Conservation (phyloP, 1,140 invertebrate species). For the Melanaphis sacchari region DNA sequence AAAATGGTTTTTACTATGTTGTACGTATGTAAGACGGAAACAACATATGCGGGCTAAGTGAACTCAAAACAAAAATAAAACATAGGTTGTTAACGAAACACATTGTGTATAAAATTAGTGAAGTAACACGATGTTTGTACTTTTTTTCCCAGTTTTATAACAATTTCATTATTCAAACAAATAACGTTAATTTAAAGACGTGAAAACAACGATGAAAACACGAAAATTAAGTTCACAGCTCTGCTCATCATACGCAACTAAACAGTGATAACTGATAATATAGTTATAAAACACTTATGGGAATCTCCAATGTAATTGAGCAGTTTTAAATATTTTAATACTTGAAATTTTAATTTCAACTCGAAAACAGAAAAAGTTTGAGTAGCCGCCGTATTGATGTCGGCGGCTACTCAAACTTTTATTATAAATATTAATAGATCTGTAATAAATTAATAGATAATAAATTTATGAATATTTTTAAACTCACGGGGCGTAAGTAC, state of each 20-base stretch:
- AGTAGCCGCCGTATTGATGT: not conserved
- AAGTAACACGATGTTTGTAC: no score
- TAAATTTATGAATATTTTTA: not conserved
- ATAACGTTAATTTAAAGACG: not conserved
- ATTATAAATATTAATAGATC: not conserved
- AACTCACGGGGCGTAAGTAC: constrained; percentile 53
- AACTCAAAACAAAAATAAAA: no score
- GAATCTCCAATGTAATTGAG: no score
- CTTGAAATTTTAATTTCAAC: not conserved
- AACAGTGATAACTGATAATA: no score
- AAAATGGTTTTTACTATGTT: no score
- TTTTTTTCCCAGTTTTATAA: not conserved
- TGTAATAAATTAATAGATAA: not conserved
- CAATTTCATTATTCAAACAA: not conserved
- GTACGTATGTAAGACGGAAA: no score
- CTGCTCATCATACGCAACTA: not conserved
- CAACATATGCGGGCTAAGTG: no score
- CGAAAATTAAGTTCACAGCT: not conserved
- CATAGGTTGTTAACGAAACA: no score
- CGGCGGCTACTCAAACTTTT: no score
- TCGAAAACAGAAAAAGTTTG: not conserved
- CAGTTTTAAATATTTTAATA: not conserved
- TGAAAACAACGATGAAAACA: not conserved
- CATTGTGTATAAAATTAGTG: no score
- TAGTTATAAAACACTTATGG: no score